These are phyloP conservation scores for Elysia chlorotica DNA, from an alignment of 1,140 invertebrate species.

Conservation along the genomic window DNA sequence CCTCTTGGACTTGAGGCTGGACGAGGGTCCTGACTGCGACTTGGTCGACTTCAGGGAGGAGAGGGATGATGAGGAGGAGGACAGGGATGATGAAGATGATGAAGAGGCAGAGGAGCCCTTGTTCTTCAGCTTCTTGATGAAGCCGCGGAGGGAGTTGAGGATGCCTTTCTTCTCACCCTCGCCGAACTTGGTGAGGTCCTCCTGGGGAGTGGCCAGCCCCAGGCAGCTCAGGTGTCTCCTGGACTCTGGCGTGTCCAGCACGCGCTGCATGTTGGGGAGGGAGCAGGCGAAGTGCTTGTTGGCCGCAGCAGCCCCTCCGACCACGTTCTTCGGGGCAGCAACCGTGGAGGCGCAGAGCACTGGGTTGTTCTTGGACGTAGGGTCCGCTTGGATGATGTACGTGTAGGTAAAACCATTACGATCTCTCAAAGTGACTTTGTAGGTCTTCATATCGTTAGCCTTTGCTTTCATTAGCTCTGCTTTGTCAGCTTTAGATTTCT, in stretches of 20 bases:
- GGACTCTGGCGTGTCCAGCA: conserved; percentile 17
- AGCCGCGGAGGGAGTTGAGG: conserved; percentile 47
- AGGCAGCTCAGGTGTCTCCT: conserved; percentile 17
- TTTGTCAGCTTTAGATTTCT: conserved; percentile 35
- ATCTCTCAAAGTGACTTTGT: conserved; percentile 52
- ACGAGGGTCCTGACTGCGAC: not conserved
- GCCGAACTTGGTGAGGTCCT: conserved; percentile 26
- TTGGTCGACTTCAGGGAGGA: conserved; percentile 34
- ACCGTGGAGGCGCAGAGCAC: conserved; percentile 47
- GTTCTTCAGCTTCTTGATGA: conserved; percentile 46
- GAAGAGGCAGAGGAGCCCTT: no score
- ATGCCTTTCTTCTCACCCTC: conserved; percentile 50
- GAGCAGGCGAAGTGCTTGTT: conserved; percentile 32
- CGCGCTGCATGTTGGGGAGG: conserved; percentile 38
- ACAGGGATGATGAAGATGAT: no score
- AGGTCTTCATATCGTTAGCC: conserved; percentile 42
- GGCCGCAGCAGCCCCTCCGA: conserved; percentile 35
- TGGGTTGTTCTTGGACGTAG: conserved; percentile 46
- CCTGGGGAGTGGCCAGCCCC: conserved; percentile 17
- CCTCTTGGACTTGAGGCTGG: conserved; percentile 46
- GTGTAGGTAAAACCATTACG: conserved; percentile 51
- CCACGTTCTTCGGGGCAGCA: conserved; percentile 28
- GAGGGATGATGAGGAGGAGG: no score
- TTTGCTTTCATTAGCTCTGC: conserved; percentile 31
- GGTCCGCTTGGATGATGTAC: conserved; percentile 52